phyloP scores from a whole-genome alignment of 2,888 invertebrate genomes.

The Hypomecis atomaria region DNA sequence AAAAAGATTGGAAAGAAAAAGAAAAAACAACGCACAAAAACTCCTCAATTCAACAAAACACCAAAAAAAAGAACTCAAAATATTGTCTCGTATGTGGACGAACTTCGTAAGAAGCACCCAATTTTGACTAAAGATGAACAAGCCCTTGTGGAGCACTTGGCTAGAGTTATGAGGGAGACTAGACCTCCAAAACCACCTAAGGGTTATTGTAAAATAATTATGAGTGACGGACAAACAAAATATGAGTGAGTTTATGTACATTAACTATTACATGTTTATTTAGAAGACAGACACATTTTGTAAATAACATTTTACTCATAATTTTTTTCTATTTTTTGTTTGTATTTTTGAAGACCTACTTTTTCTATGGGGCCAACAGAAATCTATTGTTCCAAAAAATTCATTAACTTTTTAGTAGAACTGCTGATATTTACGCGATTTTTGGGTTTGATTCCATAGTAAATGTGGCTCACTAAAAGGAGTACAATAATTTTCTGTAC shows the following conservation, averaged over 20 bases:
- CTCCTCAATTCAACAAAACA: not conserved
- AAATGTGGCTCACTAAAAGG: too few species aligned
- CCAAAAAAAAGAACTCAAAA: not conserved
- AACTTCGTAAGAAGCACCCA: conserved; percentile 58
- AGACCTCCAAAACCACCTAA: conserved; percentile 16
- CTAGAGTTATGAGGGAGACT: conserved; percentile 37
- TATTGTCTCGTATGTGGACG: conserved; percentile 47
- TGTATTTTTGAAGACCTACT: too few species aligned
- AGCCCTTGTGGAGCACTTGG: conserved; percentile 57
- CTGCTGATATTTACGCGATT: too few species aligned
- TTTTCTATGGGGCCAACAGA: too few species aligned
- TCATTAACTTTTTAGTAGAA: too few species aligned
- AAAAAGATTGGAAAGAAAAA: not conserved
- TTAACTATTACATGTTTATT: not conserved
- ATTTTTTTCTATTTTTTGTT: too few species aligned
- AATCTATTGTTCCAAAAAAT: too few species aligned
- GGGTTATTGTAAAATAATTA: not conserved
- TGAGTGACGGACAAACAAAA: not conserved
- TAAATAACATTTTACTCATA: too few species aligned
- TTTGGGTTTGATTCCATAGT: too few species aligned
- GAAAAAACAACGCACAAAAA: not conserved
- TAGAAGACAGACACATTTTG: too few species aligned
- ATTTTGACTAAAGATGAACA: conserved; percentile 58
- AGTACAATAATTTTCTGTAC: too few species aligned
- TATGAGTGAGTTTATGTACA: conserved; percentile 20